These are phyloP conservation scores for Molorchus minor DNA, from an alignment of 2,888 invertebrate genomes.

Conservation along the genomic window DNA sequence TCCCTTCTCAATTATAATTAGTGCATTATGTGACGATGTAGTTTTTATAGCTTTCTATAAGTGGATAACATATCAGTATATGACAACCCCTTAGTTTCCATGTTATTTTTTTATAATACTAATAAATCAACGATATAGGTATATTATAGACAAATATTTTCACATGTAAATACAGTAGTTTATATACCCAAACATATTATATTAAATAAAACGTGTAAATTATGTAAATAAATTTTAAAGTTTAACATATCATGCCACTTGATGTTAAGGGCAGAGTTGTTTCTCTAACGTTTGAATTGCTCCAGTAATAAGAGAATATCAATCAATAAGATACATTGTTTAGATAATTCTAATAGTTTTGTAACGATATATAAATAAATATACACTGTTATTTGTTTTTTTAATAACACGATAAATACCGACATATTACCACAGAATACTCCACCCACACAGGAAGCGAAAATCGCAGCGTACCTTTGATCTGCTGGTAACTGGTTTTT, in stretches of 20 bases:
- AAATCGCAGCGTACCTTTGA: neutral
- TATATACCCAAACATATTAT: neutral
- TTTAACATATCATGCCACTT: slow-evolving; percentile 45
- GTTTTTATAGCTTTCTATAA: slow-evolving; percentile 19
- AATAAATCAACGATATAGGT: neutral
- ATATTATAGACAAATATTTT: no score
- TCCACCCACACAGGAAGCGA: neutral
- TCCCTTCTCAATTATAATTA: slow-evolving; percentile 27
- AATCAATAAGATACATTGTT: slow-evolving; percentile 42
- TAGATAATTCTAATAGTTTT: slow-evolving; percentile 36
- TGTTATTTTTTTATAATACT: slow-evolving; percentile 20
- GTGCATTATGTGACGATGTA: slow-evolving; percentile 4
- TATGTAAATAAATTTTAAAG: slow-evolving; percentile 43
- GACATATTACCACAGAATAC: neutral
- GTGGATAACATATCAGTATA: slow-evolving; percentile 20
- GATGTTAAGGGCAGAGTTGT: slow-evolving; percentile 30
- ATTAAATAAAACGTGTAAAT: slow-evolving; percentile 30
- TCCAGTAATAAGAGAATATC: slow-evolving; percentile 43
- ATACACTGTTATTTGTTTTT: slow-evolving; percentile 29
- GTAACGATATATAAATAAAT: slow-evolving; percentile 42
- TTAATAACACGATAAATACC: neutral
- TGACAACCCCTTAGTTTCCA: slow-evolving; percentile 28
- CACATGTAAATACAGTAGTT: slow-evolving; percentile 15
- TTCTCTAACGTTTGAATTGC: slow-evolving; percentile 37
- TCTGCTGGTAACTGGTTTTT: neutral